phyloP scores from a whole-genome alignment of 2,797 vertebrate species.

The Tokudaia tokunoshimensis region DNA sequence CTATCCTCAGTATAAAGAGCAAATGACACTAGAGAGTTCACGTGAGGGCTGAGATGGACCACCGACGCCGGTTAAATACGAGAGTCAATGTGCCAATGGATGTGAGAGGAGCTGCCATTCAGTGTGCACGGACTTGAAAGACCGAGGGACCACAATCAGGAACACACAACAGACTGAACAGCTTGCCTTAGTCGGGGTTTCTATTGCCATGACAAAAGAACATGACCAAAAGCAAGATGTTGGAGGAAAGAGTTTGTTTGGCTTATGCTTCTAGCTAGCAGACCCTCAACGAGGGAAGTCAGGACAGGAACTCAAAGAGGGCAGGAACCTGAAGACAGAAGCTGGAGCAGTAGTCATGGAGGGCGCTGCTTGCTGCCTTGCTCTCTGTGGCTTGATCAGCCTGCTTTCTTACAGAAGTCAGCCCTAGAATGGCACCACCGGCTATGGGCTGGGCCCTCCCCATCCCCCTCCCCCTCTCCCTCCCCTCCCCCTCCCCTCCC shows the following conservation, averaged over 20 bases:
- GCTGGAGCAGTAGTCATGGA: neutral
- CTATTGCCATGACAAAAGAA: neutral
- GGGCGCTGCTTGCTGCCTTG: neutral
- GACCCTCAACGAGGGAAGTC: neutral
- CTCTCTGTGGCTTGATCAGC: neutral
- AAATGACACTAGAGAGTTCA: neutral
- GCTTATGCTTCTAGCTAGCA: neutral
- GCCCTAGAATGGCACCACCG: neutral
- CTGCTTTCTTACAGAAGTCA: neutral
- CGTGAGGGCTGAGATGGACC: too few species aligned
- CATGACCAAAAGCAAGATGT: neutral
- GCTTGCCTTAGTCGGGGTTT: neutral
- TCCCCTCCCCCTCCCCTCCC: neutral
- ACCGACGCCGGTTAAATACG: neutral
- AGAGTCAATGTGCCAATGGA: neutral
- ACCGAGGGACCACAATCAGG: neutral
- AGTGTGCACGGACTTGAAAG: neutral
- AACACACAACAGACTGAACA: neutral
- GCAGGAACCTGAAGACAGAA: neutral
- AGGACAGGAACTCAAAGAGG: neutral
- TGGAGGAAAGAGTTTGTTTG: neutral
- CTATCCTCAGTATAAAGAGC: neutral
- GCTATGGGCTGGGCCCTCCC: too few species aligned
- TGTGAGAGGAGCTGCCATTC: neutral
- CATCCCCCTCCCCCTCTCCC: too few species aligned